Base-by-base conservation (phyloP, 2,888 invertebrate species). In the Tanytarsus gracilentus region DNA sequence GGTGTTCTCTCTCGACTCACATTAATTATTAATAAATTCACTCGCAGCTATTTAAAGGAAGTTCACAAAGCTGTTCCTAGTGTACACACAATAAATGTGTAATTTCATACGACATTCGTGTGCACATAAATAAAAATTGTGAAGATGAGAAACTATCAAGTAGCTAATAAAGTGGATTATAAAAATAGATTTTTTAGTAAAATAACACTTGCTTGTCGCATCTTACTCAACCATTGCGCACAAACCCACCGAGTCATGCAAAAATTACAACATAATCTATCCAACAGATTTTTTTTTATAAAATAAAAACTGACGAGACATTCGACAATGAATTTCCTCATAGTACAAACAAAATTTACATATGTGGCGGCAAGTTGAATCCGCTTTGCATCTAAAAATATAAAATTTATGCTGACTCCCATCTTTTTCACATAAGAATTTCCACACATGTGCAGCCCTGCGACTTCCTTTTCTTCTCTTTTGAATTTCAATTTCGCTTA, bases 161-260 rank as follows among this genome's bases (percentile, higher is more conserved):
- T 18, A 44, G 44, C 21, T 36, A 36, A 36, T 36, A 36, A n/a
- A 21, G 44, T 23, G 11, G 21, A 44, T 4, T 16, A 8, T 44
- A 44, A 44, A 44, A 44, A 44, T 44, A 44, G 44, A 44, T 44
- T 44, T 18, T 44, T 44, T 44, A 44, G 9, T 44, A 44, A 44
- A 44, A 44, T 44, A 18, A 18, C 21, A 16, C 23, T 44, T 21
- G 23, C 18, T 11, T 44, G 44, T 44, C 16, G 36, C 36, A 36
- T 6, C 36, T 14, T 11, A 2, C 36, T 36, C 14, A 44, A 44
- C 11, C 23, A 44, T 16, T 44, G 18, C 44, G 44, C 18, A 18
- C 9, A 23, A 18, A 18, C 44, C 44, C 44, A 44, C 44, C 23
- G 23, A 5, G 4, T 18, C 18, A 44, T 44, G 9, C 21, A 36